These are phyloP conservation scores for Lagocephalus sceleratus DNA, from an alignment of 2,797 vertebrate species.

Conservation along the genomic window DNA sequence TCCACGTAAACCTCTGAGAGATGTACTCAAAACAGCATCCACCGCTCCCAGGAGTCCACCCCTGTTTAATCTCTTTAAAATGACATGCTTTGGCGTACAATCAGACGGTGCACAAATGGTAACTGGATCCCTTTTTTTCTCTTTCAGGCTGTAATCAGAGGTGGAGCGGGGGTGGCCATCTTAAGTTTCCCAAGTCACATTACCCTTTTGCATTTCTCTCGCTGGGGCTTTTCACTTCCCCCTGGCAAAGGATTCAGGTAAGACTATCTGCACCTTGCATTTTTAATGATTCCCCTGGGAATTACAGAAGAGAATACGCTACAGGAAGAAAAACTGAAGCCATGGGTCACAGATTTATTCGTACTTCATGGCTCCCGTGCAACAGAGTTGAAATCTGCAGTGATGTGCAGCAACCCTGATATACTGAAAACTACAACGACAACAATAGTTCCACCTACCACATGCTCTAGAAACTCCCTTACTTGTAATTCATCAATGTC, in stretches of 20 bases:
- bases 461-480: not conserved
- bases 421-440: too few species aligned
- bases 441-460: not conserved
- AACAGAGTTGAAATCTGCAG: too few species aligned
- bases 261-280: constrained; percentile 63
- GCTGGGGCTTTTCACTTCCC: constrained; percentile 57
- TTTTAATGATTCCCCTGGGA: constrained; percentile 75
- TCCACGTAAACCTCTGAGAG: too few species aligned
- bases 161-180: constrained; percentile 49
- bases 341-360: not conserved
- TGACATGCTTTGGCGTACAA: constrained; percentile 6
- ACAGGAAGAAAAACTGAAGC: constrained; percentile 33
- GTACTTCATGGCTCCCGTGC: too few species aligned
- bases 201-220: constrained; percentile 56
- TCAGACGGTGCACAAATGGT: constrained; percentile 29
- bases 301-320: constrained; percentile 41
- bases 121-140: constrained; percentile 59
- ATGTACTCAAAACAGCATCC: too few species aligned
- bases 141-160: constrained; percentile 64
- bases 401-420: too few species aligned
- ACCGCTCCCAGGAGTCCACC: not conserved
- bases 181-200: constrained; percentile 63
- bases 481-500: too few species aligned
- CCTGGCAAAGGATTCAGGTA: constrained; percentile 56
- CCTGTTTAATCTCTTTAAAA: constrained; percentile 22